A percentile compares a stretch with the other conserved stretches of the same genome.
Conservation (phyloP, 2,113 vertebrate genomes). For the Pelmatolapia mariae region DNA sequence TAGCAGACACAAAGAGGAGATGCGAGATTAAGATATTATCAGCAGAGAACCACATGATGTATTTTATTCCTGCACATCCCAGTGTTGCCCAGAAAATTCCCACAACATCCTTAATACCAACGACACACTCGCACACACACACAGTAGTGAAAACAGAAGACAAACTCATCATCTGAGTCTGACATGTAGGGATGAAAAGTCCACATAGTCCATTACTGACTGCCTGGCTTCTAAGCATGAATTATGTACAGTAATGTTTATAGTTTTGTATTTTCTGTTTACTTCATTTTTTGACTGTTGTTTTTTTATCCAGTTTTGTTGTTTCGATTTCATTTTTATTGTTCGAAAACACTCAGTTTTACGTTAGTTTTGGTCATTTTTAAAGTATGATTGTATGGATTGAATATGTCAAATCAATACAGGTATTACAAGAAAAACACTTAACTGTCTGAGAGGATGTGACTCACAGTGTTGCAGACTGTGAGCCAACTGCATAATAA, state of each 20-base stretch:
- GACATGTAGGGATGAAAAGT: not conserved
- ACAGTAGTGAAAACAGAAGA: not conserved
- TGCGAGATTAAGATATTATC: conserved; percentile 42
- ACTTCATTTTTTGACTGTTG: not conserved
- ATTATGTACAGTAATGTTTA: not conserved
- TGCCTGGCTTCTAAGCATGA: not conserved
- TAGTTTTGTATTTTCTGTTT: not conserved
- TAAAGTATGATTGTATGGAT: not conserved
- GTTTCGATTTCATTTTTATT: not conserved
- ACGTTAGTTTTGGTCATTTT: accelerated
- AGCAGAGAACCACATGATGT: not conserved
- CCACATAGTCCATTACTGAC: not conserved
- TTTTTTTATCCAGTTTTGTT: not conserved
- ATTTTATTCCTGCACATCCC: not conserved
- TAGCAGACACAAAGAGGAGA: conserved; percentile 8
- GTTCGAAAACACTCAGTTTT: not conserved
- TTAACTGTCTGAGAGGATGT: not conserved
- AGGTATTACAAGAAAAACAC: not conserved
- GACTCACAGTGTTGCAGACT: not conserved
- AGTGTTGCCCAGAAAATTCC: not conserved
- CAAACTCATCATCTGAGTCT: not conserved
- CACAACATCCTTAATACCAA: not conserved
- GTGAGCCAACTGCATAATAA: not conserved
- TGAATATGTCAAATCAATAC: not conserved
- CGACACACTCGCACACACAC: not conserved